phyloP scores from a whole-genome alignment of 2,113 vertebrate species.

The Tetraodon nigroviridis region DNA sequence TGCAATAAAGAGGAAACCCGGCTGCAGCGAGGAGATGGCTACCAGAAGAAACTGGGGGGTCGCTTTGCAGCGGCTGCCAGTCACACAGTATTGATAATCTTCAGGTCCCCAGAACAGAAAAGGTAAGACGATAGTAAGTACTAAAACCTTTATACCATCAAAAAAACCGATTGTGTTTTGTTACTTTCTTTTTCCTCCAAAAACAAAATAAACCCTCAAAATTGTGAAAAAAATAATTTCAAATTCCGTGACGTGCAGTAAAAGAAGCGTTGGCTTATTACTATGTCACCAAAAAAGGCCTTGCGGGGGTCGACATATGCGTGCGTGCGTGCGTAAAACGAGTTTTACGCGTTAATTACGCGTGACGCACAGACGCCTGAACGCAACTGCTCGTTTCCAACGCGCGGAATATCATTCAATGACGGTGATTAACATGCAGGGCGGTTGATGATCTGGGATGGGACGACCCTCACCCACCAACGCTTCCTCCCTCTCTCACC shows the following conservation, averaged over 20 bases:
- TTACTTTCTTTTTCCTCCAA: too few relatives aligned
- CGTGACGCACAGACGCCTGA: constrained; percentile 16
- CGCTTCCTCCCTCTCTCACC: constrained; percentile 75
- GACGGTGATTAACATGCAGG: constrained; percentile 10
- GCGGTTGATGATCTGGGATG: not conserved
- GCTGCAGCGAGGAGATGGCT: constrained; percentile 30
- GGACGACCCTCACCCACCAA: constrained; percentile 7
- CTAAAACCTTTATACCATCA: too few relatives aligned
- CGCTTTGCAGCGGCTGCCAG: constrained; percentile 57
- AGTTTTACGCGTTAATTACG: constrained; percentile 30
- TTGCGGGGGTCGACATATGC: not conserved
- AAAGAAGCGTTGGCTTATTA: too few relatives aligned
- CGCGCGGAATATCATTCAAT: constrained; percentile 1
- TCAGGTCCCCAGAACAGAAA: constrained; percentile 6
- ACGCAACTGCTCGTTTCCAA: constrained; percentile 1
- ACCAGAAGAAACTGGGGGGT: constrained; percentile 25
- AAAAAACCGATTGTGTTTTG: too few relatives aligned
- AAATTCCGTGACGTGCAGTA: too few relatives aligned
- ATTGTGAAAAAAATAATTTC: too few relatives aligned
- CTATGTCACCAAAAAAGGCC: not conserved
- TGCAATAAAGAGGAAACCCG: constrained; percentile 40
- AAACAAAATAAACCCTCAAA: too few relatives aligned
- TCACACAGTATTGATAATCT: constrained; percentile 51
- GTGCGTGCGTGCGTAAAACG: constrained; percentile 9
- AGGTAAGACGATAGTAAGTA: too few relatives aligned